Base-by-base conservation (phyloP, 2,888 invertebrate species). In the Andrena marginata region DNA sequence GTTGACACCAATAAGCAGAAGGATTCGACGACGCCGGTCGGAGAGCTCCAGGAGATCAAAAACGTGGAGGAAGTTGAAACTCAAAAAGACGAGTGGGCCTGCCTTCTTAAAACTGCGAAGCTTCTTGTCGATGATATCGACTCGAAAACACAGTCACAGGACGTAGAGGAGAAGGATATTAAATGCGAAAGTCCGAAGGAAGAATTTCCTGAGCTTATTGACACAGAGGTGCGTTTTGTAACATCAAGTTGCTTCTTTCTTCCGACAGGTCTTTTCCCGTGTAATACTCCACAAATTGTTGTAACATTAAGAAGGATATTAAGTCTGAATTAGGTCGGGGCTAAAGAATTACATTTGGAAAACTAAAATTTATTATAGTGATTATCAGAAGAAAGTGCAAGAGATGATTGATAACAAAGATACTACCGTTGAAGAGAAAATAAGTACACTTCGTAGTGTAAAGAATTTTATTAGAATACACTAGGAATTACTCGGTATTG, bases 1-100 rank as follows among this genome's bases (percentile, higher is more conserved):
- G 96, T 96, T 89, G 96, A 96, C 91, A 95, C 95, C 77, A 95
- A 96, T 89, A 96, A 96, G 93, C 96, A 96, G 92, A 95, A 96
- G 90, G 95, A 95, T 10, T 42, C 80, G 4, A 16, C 77, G 3
- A 64, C 82, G 33, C 65, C 87, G 20, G 79, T 84, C 20, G 82
- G 74, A 59, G 80, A 79, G 13, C 65, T 74, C 5, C 78, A 81
- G 31, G 80, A 80, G 54, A 49, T 56, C 20, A 82, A 75, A 35
- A 80, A 73, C 59, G 51, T 81, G 20, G 71, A 81, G 51, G 72
- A 65, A 35, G 31, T 16, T 10, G 69, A 29, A 16, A 70, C 10
- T 70, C 35, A 54, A 16, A 70, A 77, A 16, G 16, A 42, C 16
- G 16, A 42, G 42, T 42, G 13, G 42, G 42, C 16, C 42, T 5